Evolutionary conservation across 2,888 invertebrate species (phyloP), one percentile per base, ranked within the genome.

Genomic region (Drosophila nigritarsus): DNA sequence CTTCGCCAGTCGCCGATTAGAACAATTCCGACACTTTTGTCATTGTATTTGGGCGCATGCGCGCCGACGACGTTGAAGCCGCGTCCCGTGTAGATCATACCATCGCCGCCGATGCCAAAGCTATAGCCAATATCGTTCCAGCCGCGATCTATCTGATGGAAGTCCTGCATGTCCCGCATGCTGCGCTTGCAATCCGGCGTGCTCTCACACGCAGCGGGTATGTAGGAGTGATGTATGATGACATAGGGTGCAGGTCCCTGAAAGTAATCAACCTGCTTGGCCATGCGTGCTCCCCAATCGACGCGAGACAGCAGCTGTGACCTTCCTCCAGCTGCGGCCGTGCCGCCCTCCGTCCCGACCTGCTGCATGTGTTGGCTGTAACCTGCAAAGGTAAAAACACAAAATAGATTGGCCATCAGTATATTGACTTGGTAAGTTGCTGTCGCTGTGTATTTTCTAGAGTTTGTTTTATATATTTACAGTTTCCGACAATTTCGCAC

Each of bases 91-190:
- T 96, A 97, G 7, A 94, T 95, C 18, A 94, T 93, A 0, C 96
- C 96, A 82, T 97, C 96, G 29, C 96, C 95, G 4, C 97, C 96
- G 36, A 96, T 94, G 50, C 94, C 95, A 91, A 96, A 97, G 90
- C 95, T 96, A 89, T 92, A 94, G 34, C 96, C 96, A 86, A 96
- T 96, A 89, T 96, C 96, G 64, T 94, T 95, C 96, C 96, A 96
- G 0, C 93, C 94, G 53, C 93, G 93, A 70, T 93, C 91, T 65
- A 94, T 92, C 85, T 94, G 95, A 88, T 96, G 96, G 67, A 94
- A 94, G 40, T 93, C 92, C 92, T 96, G 96, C 95, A 96, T 96
- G 42, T 93, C 92, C 59, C 94, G 93, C 96, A 96, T 95, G 24
- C 94, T 94, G 1, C 78, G 81, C 55, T 92, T 92, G 85, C 96